Conservation (phyloP, 2,797 vertebrate genomes). For the Amblyraja radiata region DNA sequence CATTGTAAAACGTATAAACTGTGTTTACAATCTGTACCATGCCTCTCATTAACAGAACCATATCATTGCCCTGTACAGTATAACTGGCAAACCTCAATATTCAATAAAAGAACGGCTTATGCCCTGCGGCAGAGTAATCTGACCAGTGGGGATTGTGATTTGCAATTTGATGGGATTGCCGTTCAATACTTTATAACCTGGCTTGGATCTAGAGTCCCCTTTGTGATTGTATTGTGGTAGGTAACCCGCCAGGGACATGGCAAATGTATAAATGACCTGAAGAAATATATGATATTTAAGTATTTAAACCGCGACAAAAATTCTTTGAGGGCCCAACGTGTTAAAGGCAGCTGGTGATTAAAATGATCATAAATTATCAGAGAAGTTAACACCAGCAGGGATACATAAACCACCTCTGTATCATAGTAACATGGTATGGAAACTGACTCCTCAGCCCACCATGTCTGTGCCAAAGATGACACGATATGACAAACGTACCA, state of each 20-base stretch:
- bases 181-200: not conserved
- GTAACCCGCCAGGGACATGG: not conserved
- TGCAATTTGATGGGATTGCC: not conserved
- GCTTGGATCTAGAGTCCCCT: not conserved
- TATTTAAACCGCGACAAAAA: not conserved
- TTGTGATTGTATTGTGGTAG: not conserved
- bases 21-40: too few species aligned
- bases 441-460: too few species aligned
- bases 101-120: not conserved
- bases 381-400: not conserved
- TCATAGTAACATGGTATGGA: too few species aligned
- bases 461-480: too few species aligned
- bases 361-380: not conserved
- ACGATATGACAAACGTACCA: too few species aligned
- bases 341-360: not conserved
- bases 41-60: not conserved
- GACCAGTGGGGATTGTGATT: not conserved
- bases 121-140: not conserved
- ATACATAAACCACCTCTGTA: not conserved
- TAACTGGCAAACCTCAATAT: not conserved
- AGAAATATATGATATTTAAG: not conserved
- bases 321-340: too few species aligned
- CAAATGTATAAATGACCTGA: not conserved
- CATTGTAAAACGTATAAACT: too few species aligned
- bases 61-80: too few species aligned